phyloP scores from a whole-genome alignment of 2,113 vertebrate genomes.

The Dunckerocampus dactyliophorus region DNA sequence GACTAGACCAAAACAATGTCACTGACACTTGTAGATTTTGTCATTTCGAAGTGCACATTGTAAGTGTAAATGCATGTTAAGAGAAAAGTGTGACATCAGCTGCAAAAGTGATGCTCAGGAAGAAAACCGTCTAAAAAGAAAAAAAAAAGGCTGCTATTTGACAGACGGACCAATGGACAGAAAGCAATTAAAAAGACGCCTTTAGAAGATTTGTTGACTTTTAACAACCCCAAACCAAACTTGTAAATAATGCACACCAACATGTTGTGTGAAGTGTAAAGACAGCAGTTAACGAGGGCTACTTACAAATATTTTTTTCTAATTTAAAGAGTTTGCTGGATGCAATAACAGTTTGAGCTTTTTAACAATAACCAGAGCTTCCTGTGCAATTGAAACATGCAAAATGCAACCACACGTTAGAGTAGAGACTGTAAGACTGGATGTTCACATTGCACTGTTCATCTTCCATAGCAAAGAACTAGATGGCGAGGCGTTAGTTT shows the following conservation, averaged over 20 bases:
- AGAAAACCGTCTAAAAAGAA: not conserved
- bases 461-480: constrained; percentile 2
- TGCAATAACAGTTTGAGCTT: constrained; percentile 6
- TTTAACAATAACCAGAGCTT: not conserved
- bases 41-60: not conserved
- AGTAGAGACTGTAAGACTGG: not conserved
- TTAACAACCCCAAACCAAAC: constrained; percentile 53
- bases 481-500: not conserved
- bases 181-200: not conserved
- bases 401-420: not conserved
- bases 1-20: constrained; percentile 33
- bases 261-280: constrained; percentile 35
- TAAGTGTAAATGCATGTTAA: too few relatives aligned
- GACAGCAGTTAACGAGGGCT: constrained; percentile 16
- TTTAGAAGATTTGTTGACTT: constrained; percentile 27
- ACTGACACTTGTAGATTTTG: not conserved
- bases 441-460: not conserved
- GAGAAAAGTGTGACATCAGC: constrained; percentile 2
- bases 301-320: not conserved
- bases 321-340: constrained; percentile 26
- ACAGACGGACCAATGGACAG: not conserved
- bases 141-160: constrained; percentile 2
- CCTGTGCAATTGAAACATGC: not conserved
- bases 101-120: not conserved
- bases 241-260: constrained; percentile 55